Conservation (phyloP, 37 sponge, comb jelly and placozoan species). For the Cliona cf. orientalis region DNA sequence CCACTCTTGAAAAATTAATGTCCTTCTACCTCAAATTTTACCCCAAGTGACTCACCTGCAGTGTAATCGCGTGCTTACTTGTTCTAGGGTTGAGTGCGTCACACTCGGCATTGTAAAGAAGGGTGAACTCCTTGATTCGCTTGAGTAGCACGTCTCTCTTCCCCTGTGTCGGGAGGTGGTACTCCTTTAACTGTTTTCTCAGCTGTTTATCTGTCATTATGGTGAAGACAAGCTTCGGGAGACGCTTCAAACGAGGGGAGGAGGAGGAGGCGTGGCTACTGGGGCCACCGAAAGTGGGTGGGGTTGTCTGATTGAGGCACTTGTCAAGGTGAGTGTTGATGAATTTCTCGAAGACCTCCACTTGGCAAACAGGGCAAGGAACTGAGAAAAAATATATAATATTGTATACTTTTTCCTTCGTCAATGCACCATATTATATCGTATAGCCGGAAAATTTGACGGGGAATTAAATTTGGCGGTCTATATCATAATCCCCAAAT, state of each 20-base stretch:
- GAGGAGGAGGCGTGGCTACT: not conserved
- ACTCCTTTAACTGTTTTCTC: conserved; percentile 40
- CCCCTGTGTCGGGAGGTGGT: conserved; percentile 43
- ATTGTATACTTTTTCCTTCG: not conserved
- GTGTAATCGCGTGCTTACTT: no score
- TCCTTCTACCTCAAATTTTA: no score
- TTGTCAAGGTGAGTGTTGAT: conserved; percentile 51
- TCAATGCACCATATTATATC: no score
- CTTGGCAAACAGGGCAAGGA: conserved; percentile 47
- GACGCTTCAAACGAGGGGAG: conserved; percentile 6
- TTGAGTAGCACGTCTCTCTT: conserved; percentile 12
- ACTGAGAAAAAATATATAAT: conserved; percentile 8
- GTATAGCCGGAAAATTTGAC: no score
- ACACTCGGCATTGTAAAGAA: conserved; percentile 65
- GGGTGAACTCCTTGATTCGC: conserved; percentile 58
- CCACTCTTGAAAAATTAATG: no score
- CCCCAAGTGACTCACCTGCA: no score
- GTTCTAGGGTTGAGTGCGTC: conserved; percentile 60
- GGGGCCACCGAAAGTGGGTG: no score
- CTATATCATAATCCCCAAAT: no score
- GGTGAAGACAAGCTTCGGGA: conserved; percentile 50
- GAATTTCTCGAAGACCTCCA: not conserved
- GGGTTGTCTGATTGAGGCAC: conserved; percentile 21
- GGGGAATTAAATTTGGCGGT: no score
- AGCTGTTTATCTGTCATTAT: conserved; percentile 55